Evolutionary conservation across 1,140 invertebrate genomes (phyloP).

Genomic region (Polyergus mexicanus): DNA sequence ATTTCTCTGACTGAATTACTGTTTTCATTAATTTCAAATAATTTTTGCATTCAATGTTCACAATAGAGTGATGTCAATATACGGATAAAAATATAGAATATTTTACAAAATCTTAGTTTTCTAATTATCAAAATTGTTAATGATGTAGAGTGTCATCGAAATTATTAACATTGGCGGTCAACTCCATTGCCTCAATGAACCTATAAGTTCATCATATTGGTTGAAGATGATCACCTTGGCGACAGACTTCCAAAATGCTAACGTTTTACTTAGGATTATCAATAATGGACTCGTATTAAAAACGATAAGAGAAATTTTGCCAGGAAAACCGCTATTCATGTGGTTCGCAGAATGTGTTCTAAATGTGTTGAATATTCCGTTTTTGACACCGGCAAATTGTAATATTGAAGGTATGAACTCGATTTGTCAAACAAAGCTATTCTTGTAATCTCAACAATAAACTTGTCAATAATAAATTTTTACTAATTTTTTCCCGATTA

Average conservation of each 20-base stretch:
- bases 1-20: not conserved
- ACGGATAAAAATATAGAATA: not conserved
- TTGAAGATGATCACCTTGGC: slow-evolving; percentile 87
- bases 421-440: not conserved
- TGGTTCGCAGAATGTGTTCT: slow-evolving; percentile 94
- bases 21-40: not conserved
- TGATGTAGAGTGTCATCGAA: slow-evolving; percentile 59
- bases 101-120: not conserved
- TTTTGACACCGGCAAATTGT: slow-evolving; percentile 90
- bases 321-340: slow-evolving; percentile 89
- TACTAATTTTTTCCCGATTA: not conserved
- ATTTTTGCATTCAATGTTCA: not conserved
- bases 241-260: slow-evolving; percentile 90
- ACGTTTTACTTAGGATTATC: slow-evolving; percentile 87
- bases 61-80: not conserved
- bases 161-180: slow-evolving; percentile 69
- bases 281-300: slow-evolving; percentile 83
- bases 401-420: slow-evolving; percentile 91
- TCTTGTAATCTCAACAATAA: not conserved
- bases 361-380: slow-evolving; percentile 91
- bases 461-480: not conserved
- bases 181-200: slow-evolving; percentile 66
- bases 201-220: slow-evolving; percentile 82
- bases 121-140: not conserved
- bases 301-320: slow-evolving; percentile 85